Conservation (phyloP, 35 echinoderm and acorn worm species). For the Anneissia japonica region DNA sequence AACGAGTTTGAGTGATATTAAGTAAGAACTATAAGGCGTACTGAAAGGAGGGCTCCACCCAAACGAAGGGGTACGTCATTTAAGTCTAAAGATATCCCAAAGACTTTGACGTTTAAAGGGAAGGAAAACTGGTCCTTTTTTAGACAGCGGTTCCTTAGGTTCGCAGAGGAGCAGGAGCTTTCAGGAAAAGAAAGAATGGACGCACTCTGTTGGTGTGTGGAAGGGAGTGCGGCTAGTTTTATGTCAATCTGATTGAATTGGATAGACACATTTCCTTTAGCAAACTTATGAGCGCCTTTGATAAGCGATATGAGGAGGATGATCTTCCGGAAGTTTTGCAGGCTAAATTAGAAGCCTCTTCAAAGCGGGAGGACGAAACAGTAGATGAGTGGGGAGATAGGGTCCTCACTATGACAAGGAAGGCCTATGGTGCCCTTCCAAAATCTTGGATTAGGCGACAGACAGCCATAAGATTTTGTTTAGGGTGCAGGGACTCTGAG, state of each 20-base stretch:
- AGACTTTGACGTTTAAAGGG: not conserved
- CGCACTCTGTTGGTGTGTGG: not conserved
- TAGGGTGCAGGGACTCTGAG: not conserved
- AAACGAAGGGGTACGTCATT: too few relatives aligned
- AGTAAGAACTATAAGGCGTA: too few relatives aligned
- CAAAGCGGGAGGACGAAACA: not conserved
- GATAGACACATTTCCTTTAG: not conserved
- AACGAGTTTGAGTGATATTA: too few relatives aligned
- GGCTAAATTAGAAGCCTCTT: not conserved
- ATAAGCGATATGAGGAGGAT: not conserved
- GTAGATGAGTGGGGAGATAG: not conserved
- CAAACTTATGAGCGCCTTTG: not conserved
- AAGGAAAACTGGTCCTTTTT: not conserved
- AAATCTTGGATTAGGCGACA: not conserved
- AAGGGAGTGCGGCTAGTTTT: not conserved
- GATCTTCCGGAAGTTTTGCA: not conserved
- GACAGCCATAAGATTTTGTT: not conserved
- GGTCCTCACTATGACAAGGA: not conserved
- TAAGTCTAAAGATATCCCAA: too few relatives aligned
- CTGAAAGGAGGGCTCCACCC: too few relatives aligned
- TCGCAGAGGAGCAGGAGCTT: not conserved
- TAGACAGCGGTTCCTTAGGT: not conserved
- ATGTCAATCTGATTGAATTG: not conserved
- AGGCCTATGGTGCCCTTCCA: not conserved
- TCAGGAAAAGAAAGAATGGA: not conserved